phyloP scores from a whole-genome alignment of 2,797 vertebrate species.

The Periophthalmus magnuspinnatus region DNA sequence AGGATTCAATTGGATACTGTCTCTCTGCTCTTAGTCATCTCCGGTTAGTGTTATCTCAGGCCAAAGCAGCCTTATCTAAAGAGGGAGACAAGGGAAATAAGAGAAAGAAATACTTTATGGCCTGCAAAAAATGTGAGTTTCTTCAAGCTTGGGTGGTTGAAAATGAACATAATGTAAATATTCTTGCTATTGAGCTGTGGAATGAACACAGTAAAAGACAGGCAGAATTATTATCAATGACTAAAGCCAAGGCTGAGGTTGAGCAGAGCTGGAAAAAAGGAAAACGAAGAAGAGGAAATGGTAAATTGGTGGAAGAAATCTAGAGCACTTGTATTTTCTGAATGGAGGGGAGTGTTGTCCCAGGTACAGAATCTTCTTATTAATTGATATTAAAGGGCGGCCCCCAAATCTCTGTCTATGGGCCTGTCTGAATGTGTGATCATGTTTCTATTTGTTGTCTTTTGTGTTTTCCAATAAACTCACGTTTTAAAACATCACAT shows the following conservation, averaged over 20 bases:
- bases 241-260: slow-evolving; percentile 68
- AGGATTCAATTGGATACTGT: slow-evolving; percentile 66
- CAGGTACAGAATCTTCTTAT: no score
- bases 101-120: slow-evolving; percentile 70
- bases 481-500: background rate
- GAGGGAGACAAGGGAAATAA: slow-evolving; percentile 52
- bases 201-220: slow-evolving; percentile 67
- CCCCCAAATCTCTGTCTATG: no score
- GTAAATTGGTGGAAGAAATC: slow-evolving; percentile 83
- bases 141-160: slow-evolving; percentile 85
- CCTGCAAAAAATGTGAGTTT: slow-evolving; percentile 86
- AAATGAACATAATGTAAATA: slow-evolving; percentile 49
- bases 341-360: no score
- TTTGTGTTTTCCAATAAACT: slow-evolving; percentile 33
- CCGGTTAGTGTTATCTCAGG: slow-evolving; percentile 59
- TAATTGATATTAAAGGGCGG: no score
- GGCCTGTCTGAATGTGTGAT: slow-evolving; percentile 1
- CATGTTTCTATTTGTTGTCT: slow-evolving; percentile 4
- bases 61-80: slow-evolving; percentile 52
- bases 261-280: slow-evolving; percentile 74
- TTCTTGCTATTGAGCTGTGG: slow-evolving; percentile 74
- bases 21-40: slow-evolving; percentile 82
- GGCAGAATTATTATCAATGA: slow-evolving; percentile 59
- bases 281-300: slow-evolving; percentile 58
- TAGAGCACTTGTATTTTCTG: background rate